phyloP scores from a whole-genome alignment of 1,140 invertebrate genomes.

The Zaprionus kolodkinae region DNA sequence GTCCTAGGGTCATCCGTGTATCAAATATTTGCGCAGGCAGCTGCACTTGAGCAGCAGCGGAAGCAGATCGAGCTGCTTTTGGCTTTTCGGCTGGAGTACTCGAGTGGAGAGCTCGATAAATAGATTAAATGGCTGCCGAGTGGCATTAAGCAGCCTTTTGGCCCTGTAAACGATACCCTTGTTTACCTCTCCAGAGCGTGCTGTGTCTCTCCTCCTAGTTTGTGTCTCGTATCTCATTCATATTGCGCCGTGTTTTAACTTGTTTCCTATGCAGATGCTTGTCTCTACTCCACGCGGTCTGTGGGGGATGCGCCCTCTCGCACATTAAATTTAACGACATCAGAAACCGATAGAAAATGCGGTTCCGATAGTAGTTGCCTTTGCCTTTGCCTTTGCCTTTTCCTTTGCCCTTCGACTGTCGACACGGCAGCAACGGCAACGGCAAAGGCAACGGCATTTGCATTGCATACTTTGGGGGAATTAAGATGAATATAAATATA shows the following conservation, averaged over 20 bases:
- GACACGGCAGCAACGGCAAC: constrained; percentile 30
- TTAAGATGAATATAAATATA: constrained; percentile 64
- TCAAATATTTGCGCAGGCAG: constrained; percentile 56
- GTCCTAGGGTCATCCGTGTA: constrained; percentile 22
- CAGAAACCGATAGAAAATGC: constrained; percentile 44
- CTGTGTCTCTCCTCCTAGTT: background rate
- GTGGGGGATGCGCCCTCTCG: constrained; percentile 11
- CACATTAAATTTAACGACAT: constrained; percentile 75
- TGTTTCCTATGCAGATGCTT: constrained; percentile 56
- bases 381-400: constrained; percentile 31
- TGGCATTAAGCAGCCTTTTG: constrained; percentile 37
- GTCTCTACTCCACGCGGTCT: constrained; percentile 14
- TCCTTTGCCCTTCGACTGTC: constrained; percentile 48
- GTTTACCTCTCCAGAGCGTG: constrained; percentile 46
- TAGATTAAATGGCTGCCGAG: constrained; percentile 57
- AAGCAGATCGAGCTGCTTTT: constrained; percentile 1
- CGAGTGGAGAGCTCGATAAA: constrained; percentile 71
- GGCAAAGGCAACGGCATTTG: constrained; percentile 45
- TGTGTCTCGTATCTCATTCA: constrained; percentile 29
- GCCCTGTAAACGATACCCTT: constrained; percentile 55
- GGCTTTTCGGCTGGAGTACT: constrained; percentile 44
- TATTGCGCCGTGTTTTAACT: constrained; percentile 52
- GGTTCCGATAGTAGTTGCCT: constrained; percentile 63
- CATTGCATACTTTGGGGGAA: constrained; percentile 69
- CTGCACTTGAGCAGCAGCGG: constrained; percentile 19